Evolutionary conservation across 2,888 invertebrate genomes (phyloP), one percentile per base, ranked within the genome.

Genomic region (Lacanobia wlatinum): DNA sequence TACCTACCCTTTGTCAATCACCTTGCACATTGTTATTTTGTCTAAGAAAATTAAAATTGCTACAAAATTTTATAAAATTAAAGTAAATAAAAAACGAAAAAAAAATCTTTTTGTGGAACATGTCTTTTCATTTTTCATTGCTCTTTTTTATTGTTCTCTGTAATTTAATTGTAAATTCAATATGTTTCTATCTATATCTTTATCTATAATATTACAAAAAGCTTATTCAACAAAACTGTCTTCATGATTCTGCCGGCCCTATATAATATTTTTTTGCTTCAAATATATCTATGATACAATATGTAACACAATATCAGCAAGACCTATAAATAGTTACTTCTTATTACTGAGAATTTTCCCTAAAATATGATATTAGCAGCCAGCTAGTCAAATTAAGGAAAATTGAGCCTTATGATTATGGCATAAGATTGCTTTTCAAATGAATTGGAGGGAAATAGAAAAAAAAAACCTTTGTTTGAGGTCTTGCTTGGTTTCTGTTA

Each of bases 241-340:
- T 63, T 43, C 16, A 48, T 66, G 16, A 7, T 46, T 38, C 28
- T 80, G 38, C 53, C 16, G 48, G 18, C n/a, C 52, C 55, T 64
- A 66, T 70, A 8, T 43, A 70, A 63, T 81, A 70, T 63, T 34
- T 60, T 50, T 64, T 52, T 76, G 60, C 48, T 60, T 76, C 21
- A 67, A 70, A 67, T 60, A 69, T 63, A 59, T 75, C 9, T 65
- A 70, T 18, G 28, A 43, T 52, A 56, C 55, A 28, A 46, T 34
- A 14, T 21, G 64, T 58, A 69, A 76, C 38, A 69, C 12, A 40
- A 48, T 50, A 48, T 43, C 43, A 50, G 48, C 48, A 69, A 69
- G 43, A 53, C 21, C 28, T 28, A 10, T 73, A 28, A 46, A 55
- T 46, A 55, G 6, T 18, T 48, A 34, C 1, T n/a, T 23, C 4